A percentile compares a stretch with the other conserved stretches of the same genome.
Conservation (phyloP, 2,888 invertebrate genomes). For the Halictus quadricinctus region DNA sequence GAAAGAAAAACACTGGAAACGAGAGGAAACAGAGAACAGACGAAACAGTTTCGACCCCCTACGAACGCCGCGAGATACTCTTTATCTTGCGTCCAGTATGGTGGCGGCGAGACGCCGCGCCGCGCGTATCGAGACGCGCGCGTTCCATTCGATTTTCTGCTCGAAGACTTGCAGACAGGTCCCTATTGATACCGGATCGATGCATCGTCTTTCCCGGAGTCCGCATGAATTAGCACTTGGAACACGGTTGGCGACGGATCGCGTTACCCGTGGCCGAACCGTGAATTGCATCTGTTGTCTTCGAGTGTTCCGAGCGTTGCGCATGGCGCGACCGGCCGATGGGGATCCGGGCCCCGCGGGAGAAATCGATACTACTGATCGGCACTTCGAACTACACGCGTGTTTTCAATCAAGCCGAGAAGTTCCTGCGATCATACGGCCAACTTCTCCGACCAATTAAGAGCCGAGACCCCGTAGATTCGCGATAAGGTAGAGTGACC, state of each 20-base stretch:
- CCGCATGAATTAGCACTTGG: constrained; percentile 75
- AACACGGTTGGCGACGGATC: constrained; percentile 63
- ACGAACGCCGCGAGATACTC: constrained; percentile 17
- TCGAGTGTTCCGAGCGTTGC: constrained; percentile 51
- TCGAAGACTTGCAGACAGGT: constrained; percentile 77
- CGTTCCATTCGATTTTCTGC: constrained; percentile 79
- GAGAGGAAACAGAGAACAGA: neutral
- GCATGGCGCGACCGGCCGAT: constrained; percentile 24
- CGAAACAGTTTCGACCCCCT: constrained; percentile 44
- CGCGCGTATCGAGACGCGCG: constrained; percentile 75
- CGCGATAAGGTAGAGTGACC: no score
- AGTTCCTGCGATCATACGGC: neutral
- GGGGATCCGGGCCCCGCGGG: constrained; percentile 43
- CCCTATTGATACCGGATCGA: constrained; percentile 75
- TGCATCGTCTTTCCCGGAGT: constrained; percentile 73
- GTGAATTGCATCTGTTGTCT: constrained; percentile 66
- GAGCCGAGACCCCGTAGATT: no score
- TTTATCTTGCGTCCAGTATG: constrained; percentile 57
- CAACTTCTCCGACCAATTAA: neutral
- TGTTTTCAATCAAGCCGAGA: constrained; percentile 43
- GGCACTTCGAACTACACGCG: constrained; percentile 40
- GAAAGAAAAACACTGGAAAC: constrained; percentile 16
- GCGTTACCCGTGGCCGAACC: constrained; percentile 59
- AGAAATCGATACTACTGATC: constrained; percentile 41
- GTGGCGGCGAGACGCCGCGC: constrained; percentile 75